Percentiles rank a stretch among this genome's conserved stretches.
phyloP scores from a whole-genome alignment of 2,113 vertebrate genomes.

The Odocoileus virginianus region DNA sequence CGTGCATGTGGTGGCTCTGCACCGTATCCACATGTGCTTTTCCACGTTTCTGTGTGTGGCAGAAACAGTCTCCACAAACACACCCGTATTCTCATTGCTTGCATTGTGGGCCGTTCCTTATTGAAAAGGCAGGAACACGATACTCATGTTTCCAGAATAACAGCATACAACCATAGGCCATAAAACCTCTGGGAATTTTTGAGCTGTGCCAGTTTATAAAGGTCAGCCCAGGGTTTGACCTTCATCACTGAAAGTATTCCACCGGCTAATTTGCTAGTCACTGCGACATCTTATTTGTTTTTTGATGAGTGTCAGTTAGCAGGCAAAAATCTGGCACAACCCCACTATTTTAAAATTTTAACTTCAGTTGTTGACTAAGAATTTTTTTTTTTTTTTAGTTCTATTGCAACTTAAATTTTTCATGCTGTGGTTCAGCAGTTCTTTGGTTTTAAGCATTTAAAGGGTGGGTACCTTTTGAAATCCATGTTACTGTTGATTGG shows the following conservation, averaged over 20 bases:
- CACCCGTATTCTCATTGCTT: constrained; percentile 68
- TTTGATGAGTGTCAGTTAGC: neutral
- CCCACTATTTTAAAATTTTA: neutral
- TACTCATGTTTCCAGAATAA: constrained; percentile 70
- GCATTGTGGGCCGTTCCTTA: constrained; percentile 58
- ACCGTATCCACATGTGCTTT: neutral
- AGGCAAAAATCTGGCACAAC: neutral
- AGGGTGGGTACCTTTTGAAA: neutral
- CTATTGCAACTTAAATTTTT: neutral
- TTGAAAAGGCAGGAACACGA: constrained; percentile 49
- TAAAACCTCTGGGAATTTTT: constrained; percentile 65
- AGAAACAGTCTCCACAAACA: constrained; percentile 47
- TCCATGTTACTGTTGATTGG: neutral
- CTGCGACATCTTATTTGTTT: neutral
- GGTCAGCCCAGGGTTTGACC: constrained; percentile 45
- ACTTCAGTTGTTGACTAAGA: neutral
- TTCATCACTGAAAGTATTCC: constrained; percentile 10
- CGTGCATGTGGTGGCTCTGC: neutral
- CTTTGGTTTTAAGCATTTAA: neutral
- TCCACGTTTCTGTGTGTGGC: constrained; percentile 45
- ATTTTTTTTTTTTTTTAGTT: neutral
- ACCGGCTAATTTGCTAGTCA: neutral
- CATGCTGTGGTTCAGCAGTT: neutral
- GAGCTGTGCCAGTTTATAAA: constrained; percentile 47
- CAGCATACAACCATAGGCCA: constrained; percentile 52